Evolutionary conservation across 2,113 vertebrate species (phyloP).

Genomic region (Oophaga pumilio): DNA sequence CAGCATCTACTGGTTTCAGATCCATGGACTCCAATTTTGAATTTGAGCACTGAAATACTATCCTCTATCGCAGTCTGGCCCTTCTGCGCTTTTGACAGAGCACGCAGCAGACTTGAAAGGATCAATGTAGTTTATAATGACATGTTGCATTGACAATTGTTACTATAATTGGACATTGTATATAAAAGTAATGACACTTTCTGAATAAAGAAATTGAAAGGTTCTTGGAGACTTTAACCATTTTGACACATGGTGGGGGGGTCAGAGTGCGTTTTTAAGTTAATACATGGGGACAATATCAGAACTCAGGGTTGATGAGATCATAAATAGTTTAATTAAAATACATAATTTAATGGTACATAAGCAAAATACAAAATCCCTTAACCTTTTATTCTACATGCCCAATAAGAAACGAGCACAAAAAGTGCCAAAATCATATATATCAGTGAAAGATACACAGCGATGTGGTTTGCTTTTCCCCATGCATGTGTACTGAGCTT

Average conservation of each 20-base stretch:
- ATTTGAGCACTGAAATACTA: no score
- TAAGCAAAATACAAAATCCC: not conserved
- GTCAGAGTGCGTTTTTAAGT: no score
- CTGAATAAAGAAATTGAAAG: not conserved
- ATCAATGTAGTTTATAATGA: not conserved
- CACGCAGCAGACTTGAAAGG: not conserved
- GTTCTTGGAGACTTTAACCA: no score
- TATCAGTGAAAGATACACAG: not conserved
- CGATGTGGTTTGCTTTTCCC: not conserved
- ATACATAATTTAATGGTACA: not conserved
- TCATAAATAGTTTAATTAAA: conserved; percentile 14
- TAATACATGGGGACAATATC: no score
- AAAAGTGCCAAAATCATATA: not conserved
- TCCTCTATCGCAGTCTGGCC: not conserved
- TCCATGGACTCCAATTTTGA: no score
- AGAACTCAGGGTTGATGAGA: not conserved
- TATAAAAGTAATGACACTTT: not conserved
- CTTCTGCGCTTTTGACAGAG: not conserved
- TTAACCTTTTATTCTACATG: not conserved
- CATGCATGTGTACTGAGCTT: not conserved
- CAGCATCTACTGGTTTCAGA: no score
- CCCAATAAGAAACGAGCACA: not conserved
- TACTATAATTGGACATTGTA: not conserved
- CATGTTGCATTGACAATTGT: not conserved
- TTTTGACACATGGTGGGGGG: no score